phyloP scores from a whole-genome alignment of 64 coral and sea anemone species.

The Stylophora pistillata region DNA sequence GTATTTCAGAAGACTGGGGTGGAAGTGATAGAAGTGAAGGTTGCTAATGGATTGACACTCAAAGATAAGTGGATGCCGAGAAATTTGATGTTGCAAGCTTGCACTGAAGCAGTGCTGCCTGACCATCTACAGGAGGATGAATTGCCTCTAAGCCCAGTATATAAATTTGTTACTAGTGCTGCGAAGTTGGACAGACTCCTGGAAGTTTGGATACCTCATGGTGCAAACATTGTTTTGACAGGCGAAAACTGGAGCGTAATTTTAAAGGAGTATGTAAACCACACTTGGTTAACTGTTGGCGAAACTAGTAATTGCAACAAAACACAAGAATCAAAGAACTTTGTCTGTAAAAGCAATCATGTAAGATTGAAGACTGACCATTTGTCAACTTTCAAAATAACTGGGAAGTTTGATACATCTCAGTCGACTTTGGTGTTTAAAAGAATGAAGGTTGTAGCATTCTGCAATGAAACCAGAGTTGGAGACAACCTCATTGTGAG shows the following conservation, averaged over 20 bases:
- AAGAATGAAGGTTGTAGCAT: constrained; percentile 47
- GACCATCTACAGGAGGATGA: not conserved
- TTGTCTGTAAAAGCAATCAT: constrained; percentile 26
- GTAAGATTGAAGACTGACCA: constrained; percentile 17
- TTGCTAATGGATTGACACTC: not conserved
- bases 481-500: constrained; percentile 25
- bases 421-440: not conserved
- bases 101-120: not conserved
- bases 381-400: constrained; percentile 33
- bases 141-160: constrained; percentile 25
- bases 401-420: constrained; percentile 6
- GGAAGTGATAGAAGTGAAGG: constrained; percentile 5
- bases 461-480: constrained; percentile 21
- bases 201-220: constrained; percentile 36
- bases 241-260: constrained; percentile 14
- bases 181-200: not conserved
- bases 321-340: not conserved
- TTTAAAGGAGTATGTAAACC: constrained; percentile 1
- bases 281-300: not conserved
- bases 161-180: not conserved
- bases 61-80: not conserved
- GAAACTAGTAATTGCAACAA: not conserved
- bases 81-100: not conserved
- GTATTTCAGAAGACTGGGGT: constrained; percentile 11
- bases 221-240: not conserved